Evolutionary conservation across 2,888 invertebrate genomes (phyloP).

Genomic region (Zhuqinia jingwanae): DNA sequence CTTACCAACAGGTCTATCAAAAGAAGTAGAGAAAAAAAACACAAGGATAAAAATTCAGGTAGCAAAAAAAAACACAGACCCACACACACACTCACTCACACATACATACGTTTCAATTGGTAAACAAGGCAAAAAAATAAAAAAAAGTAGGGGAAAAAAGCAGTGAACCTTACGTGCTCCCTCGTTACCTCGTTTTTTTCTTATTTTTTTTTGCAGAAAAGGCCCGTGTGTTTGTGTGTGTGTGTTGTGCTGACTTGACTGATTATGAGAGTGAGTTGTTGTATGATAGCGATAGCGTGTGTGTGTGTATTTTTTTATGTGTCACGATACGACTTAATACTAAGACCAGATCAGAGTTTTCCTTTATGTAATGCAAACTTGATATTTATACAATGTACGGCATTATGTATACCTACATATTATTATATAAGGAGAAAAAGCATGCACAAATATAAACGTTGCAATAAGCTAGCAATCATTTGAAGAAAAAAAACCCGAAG

Average conservation of each 20-base stretch:
- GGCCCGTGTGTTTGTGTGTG: neutral
- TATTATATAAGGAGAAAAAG: neutral
- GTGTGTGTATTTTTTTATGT: neutral
- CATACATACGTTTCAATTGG: neutral
- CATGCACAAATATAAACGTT: conserved; percentile 42
- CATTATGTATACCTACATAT: neutral
- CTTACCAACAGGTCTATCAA: neutral
- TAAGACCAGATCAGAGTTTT: conserved; percentile 23
- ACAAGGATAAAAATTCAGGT: neutral
- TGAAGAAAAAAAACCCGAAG: conserved; percentile 22
- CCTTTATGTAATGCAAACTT: conserved; percentile 9
- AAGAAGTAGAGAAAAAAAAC: neutral
- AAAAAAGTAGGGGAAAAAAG: conserved; percentile 9
- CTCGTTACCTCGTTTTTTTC: neutral
- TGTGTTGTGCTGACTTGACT: neutral
- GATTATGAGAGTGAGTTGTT: neutral
- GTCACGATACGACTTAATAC: conserved; percentile 59
- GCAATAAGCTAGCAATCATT: conserved; percentile 59
- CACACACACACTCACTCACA: neutral
- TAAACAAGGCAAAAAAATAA: neutral
- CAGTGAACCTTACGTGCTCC: conserved; percentile 32
- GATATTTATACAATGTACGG: neutral
- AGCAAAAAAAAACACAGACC: neutral
- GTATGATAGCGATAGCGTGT: conserved; percentile 18
- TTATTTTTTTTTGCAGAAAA: conserved; percentile 18